Percentiles rank a stretch among this genome's conserved stretches.
These are phyloP conservation scores for Rattus norvegicus DNA, from an alignment of 2,113 vertebrate genomes.

Conservation along the genomic window DNA sequence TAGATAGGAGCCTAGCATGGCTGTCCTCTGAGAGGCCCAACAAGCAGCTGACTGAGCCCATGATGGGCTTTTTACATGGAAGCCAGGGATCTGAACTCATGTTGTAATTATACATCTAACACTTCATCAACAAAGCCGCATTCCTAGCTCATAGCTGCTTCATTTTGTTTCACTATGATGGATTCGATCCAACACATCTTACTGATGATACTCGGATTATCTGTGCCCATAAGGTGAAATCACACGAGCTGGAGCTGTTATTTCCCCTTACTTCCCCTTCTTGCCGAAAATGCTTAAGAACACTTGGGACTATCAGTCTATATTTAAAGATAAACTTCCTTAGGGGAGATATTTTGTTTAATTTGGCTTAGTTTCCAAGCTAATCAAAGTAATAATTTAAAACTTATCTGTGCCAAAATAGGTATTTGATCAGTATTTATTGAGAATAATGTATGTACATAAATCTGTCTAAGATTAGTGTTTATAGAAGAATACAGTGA, in stretches of 20 bases:
- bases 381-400: background rate
- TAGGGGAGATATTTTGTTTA: background rate
- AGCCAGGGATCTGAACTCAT: background rate
- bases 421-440: background rate
- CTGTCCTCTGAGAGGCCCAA: too few species aligned
- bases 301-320: background rate
- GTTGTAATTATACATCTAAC: background rate
- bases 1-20: too few species aligned
- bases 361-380: background rate
- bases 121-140: background rate
- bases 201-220: background rate
- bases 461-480: background rate
- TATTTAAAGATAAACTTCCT: background rate
- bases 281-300: background rate
- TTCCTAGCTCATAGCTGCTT: too few species aligned
- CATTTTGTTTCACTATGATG: background rate
- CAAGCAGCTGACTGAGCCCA: too few species aligned
- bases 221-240: background rate
- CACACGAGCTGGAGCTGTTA: background rate
- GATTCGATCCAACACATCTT: background rate
- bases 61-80: background rate
- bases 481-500: background rate
- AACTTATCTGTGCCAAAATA: background rate
- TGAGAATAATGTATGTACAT: background rate
- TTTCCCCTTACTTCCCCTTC: background rate